phyloP scores from a whole-genome alignment of 2,888 invertebrate genomes.

The Cerastis leucographa region DNA sequence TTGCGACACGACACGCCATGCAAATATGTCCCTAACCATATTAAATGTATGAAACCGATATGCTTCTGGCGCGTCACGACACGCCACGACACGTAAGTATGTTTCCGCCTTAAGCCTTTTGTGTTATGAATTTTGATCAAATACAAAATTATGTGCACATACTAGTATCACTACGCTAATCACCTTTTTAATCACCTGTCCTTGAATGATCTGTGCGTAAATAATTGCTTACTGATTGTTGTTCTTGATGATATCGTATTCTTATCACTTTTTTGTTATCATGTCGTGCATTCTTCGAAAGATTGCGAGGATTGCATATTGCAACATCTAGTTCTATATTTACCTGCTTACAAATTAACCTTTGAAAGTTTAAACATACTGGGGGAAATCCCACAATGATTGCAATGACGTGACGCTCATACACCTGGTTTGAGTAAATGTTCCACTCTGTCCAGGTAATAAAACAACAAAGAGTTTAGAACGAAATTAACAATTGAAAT shows the following conservation, averaged over 20 bases:
- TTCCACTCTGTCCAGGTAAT: background rate
- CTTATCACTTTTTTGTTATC: conserved; percentile 26
- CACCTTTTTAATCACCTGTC: background rate
- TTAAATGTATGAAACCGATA: no score
- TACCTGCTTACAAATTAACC: background rate
- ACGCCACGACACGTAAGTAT: no score
- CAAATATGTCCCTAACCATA: no score
- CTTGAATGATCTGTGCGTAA: conserved; percentile 14
- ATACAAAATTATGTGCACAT: background rate
- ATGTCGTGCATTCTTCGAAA: background rate
- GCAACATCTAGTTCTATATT: conserved; percentile 16
- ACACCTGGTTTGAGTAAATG: background rate
- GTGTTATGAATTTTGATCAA: no score
- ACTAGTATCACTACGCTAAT: conserved; percentile 8
- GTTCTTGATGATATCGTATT: background rate
- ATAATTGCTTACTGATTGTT: conserved; percentile 3
- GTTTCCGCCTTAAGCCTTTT: no score
- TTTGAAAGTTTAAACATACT: background rate
- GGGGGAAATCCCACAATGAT: conserved; percentile 14
- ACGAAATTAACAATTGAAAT: background rate
- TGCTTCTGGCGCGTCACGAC: no score
- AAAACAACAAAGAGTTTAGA: background rate
- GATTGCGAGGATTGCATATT: background rate
- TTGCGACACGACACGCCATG: no score
- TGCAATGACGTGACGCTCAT: background rate